These are phyloP conservation scores for Physocephala rufipes DNA, from an alignment of 2,888 invertebrate genomes.

Conservation along the genomic window DNA sequence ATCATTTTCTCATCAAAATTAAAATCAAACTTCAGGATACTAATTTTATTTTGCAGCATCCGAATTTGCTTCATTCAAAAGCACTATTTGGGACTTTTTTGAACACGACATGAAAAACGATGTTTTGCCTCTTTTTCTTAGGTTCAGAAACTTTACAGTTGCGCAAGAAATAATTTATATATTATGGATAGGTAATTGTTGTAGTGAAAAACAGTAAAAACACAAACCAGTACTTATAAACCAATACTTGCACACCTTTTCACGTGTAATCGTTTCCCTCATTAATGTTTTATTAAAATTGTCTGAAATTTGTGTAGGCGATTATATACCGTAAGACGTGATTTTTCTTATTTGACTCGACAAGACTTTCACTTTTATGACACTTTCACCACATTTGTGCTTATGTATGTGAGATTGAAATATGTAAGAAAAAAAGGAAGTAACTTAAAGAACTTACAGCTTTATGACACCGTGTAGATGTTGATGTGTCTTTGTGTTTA, in stretches of 20 bases:
- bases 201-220: too few species aligned
- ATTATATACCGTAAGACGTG: too few species aligned
- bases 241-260: too few species aligned
- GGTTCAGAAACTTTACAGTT: too few species aligned
- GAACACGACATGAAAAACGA: background rate
- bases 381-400: background rate
- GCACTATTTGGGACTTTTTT: background rate
- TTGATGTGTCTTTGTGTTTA: background rate
- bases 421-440: background rate
- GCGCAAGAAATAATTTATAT: too few species aligned
- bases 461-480: background rate
- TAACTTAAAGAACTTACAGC: background rate
- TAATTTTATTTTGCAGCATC: constrained; percentile 9
- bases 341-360: too few species aligned
- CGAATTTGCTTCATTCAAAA: constrained; percentile 14
- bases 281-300: too few species aligned
- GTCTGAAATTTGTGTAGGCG: too few species aligned
- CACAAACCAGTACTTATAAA: too few species aligned
- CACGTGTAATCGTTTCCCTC: too few species aligned
- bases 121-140: background rate
- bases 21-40: background rate
- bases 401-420: background rate
- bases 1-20: constrained; percentile 23
- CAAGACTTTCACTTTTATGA: constrained; percentile 13
- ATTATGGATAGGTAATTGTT: too few species aligned